Evolutionary conservation across 2,888 invertebrate genomes (phyloP), one percentile per base, ranked within the genome.

Genomic region (Cremastinae sp.): DNA sequence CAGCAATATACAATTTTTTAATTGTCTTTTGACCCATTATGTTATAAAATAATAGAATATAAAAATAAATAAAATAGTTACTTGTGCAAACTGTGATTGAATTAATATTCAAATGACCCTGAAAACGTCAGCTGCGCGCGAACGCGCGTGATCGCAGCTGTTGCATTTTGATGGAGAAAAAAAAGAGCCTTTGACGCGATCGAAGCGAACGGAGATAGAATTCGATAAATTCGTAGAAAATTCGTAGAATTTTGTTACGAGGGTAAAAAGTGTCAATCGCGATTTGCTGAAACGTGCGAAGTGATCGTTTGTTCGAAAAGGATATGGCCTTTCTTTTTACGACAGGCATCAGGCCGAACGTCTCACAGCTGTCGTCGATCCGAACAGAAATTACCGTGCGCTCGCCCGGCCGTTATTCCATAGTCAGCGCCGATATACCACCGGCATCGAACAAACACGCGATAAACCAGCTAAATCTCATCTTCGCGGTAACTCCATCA

Each of bases 301-400:
- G 28, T 3, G 2, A 28, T n/a, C 12, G 12, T 41, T 12, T 9
- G 2, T 41, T 12, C 41, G 12, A 9, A 12, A 41, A 41, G 10
- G 54, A 62, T n/a, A n/a, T 49, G 64, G 56, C 68, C 70, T 79
- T 78, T 80, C 61, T 68, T 68, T 54, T 49, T 73, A 58, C 58
- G 74, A 71, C 77, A 70, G 70, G 56, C 68, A 12, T n/a, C 65
- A 14, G 18, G 18, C 61, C 28, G 79, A 83, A 80, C 87, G 84
- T 88, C 86, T 83, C 83, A 82, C 85, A 87, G 85, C 87, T 85
- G 87, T 84, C 83, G 84, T 80, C 73, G 78, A 79, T 80, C 76
- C 68, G 75, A 72, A 74, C 78, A 80, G 76, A 78, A 76, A 80
- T 75, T 78, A 79, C 75, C 78, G 76, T 70, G 79, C 62, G 66